Base-by-base conservation (phyloP, 2,888 invertebrate species). In the Amblyjoppa proteus region DNA sequence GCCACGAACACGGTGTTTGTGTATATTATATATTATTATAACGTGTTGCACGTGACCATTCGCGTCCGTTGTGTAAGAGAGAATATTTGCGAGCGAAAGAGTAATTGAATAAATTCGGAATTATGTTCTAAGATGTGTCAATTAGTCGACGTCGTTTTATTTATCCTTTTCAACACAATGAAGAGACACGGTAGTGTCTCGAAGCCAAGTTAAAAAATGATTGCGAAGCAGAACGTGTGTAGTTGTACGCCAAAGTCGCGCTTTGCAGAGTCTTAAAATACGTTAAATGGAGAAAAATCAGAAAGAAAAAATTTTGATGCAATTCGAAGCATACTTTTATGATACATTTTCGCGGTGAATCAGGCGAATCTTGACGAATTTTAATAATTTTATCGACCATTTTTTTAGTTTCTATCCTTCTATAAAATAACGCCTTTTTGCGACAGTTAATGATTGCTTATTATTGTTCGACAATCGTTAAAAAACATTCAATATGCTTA, bases 21-120 rank as follows among this genome's bases (percentile, higher is more conserved):
- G 51, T 71, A 51, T 71, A n/a, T 64, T 49, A 49, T 71, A 79
- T 79, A 64, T 74, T 74, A 82, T 76, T 66, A 81, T 75, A 83
- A 77, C 69, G 79, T 75, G 74, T 82, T 76, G 71, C 70, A 75
- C 80, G 61, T 80, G 64, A 68, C 49, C 13, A 70, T 38, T 53
- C 74, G 79, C 70, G 79, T 75, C 61, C 74, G 71, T 80, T 84
- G 83, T 80, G 51, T 64, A 75, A 80, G 61, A 71, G 61, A 80
- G 51, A 56, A 70, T 84, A 80, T 80, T 75, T 80, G 75, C 51
- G 71, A 79, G 31, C 49, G 73, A 34, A 45, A 79, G 70, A 84
- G 76, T 80, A 80, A 80, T 80, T 64, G 75, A 84, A 84, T 80
- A 84, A 80, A 84, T 75, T 64, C 66, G 16, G 64, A 84, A 80